A percentile compares a stretch with the other conserved stretches of the same genome.
Conservation (phyloP, 2,113 vertebrate species). For the Lynx canadensis region DNA sequence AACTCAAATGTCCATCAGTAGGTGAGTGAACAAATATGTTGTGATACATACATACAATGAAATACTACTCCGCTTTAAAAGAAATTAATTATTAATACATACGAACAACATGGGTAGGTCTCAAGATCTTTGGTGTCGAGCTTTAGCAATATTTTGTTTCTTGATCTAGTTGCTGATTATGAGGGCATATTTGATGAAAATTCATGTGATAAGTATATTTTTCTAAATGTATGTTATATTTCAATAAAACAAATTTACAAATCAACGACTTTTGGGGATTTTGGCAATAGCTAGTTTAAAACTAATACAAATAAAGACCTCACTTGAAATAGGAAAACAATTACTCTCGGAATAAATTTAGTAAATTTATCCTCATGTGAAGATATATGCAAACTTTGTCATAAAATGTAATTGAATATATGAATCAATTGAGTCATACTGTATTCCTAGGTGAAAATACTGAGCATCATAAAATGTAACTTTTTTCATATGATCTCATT, state of each 20-base stretch:
- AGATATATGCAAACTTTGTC: neutral
- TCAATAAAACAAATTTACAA: neutral
- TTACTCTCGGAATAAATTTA: neutral
- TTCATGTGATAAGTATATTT: neutral
- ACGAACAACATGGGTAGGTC: neutral
- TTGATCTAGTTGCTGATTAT: neutral
- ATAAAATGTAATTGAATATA: neutral
- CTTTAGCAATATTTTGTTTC: neutral
- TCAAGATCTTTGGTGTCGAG: neutral
- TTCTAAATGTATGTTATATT: neutral
- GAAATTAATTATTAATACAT: neutral
- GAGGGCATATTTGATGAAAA: neutral
- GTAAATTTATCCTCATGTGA: neutral
- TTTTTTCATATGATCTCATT: neutral
- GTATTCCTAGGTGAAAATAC: neutral
- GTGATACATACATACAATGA: neutral
- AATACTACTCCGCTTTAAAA: neutral
- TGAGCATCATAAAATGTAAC: neutral
- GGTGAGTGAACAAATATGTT: neutral
- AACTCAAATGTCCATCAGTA: neutral
- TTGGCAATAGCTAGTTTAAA: neutral
- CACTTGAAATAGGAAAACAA: neutral
- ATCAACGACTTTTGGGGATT: neutral
- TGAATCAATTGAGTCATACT: neutral
- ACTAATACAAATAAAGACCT: neutral